Percentiles rank a stretch among this genome's conserved stretches.
phyloP scores from a whole-genome alignment of 1,140 invertebrate genomes.

The Drosophila truncata region DNA sequence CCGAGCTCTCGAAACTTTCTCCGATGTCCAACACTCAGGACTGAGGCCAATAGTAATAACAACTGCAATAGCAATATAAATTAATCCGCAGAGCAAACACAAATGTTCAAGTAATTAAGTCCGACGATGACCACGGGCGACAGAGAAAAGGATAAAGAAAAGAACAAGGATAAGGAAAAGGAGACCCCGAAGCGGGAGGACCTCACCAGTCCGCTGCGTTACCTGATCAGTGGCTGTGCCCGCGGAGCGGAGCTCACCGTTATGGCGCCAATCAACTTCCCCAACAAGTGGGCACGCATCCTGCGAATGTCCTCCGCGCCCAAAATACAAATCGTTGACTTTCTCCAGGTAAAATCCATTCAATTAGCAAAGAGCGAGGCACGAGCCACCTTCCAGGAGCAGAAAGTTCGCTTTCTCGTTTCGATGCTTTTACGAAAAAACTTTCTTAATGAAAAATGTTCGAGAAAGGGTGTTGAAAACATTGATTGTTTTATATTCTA shows the following conservation, averaged over 20 bases:
- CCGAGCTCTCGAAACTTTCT: constrained; percentile 13
- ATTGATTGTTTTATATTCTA: constrained; percentile 8
- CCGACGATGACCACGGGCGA: constrained; percentile 30
- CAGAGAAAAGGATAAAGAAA: constrained; percentile 3
- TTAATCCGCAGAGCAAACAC: constrained; percentile 36
- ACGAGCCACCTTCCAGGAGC: constrained; percentile 10
- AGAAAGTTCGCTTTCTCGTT: constrained; percentile 4
- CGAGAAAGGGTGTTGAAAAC: neutral
- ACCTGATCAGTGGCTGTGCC: constrained; percentile 73
- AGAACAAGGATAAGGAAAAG: constrained; percentile 33
- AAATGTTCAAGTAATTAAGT: constrained; percentile 53
- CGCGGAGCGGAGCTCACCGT: constrained; percentile 55
- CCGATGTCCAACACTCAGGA: neutral
- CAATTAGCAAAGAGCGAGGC: constrained; percentile 5
- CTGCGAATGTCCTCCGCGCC: constrained; percentile 85
- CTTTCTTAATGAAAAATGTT: constrained; percentile 14
- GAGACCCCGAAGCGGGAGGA: constrained; percentile 68
- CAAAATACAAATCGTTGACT: constrained; percentile 86
- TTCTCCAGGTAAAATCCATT: constrained; percentile 85
- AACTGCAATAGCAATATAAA: constrained; percentile 10
- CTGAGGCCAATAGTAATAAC: neutral
- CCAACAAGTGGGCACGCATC: constrained; percentile 87
- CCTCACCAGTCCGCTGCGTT: constrained; percentile 67
- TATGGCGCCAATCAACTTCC: constrained; percentile 85
- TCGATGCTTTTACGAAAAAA: neutral